Conservation (phyloP, 2,888 invertebrate species). For the Sisyra terminalis region DNA sequence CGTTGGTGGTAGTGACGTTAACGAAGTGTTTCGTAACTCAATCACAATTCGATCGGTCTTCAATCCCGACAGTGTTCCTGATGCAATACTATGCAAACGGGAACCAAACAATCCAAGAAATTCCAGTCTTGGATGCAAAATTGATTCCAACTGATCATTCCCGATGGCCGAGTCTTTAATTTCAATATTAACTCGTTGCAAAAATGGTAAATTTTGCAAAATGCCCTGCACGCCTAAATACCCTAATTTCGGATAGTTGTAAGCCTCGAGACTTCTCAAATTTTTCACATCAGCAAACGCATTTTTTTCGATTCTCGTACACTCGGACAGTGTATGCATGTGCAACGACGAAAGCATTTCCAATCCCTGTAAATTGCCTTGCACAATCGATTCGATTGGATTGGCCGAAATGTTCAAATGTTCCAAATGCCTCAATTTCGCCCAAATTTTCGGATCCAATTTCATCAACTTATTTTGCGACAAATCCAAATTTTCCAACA, state of each 20-base stretch:
- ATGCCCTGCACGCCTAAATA: constrained; percentile 77
- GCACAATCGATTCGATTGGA: constrained; percentile 58
- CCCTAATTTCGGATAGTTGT: constrained; percentile 62
- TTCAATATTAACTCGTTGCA: constrained; percentile 68
- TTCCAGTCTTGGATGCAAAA: constrained; percentile 60
- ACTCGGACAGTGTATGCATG: constrained; percentile 47
- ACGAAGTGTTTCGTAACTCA: constrained; percentile 64
- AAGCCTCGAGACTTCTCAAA: constrained; percentile 50
- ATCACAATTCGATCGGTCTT: constrained; percentile 55
- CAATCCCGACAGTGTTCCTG: constrained; percentile 69
- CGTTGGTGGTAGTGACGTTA: constrained; percentile 61
- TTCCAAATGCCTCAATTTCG: constrained; percentile 51
- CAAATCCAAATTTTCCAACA: constrained; percentile 60
- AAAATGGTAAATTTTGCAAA: constrained; percentile 51
- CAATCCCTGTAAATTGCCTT: constrained; percentile 58
- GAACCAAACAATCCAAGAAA: constrained; percentile 59
- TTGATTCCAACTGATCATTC: constrained; percentile 63
- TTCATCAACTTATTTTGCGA: constrained; percentile 51
- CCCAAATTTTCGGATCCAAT: constrained; percentile 48
- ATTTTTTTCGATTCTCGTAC: constrained; percentile 64
- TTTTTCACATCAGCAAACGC: constrained; percentile 59
- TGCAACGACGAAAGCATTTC: constrained; percentile 45
- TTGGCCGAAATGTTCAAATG: constrained; percentile 68
- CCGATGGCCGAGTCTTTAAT: constrained; percentile 70
- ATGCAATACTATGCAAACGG: constrained; percentile 58